Evolutionary conservation across 2,888 invertebrate genomes (phyloP).

Genomic region (Xanthostigma xanthostigma): DNA sequence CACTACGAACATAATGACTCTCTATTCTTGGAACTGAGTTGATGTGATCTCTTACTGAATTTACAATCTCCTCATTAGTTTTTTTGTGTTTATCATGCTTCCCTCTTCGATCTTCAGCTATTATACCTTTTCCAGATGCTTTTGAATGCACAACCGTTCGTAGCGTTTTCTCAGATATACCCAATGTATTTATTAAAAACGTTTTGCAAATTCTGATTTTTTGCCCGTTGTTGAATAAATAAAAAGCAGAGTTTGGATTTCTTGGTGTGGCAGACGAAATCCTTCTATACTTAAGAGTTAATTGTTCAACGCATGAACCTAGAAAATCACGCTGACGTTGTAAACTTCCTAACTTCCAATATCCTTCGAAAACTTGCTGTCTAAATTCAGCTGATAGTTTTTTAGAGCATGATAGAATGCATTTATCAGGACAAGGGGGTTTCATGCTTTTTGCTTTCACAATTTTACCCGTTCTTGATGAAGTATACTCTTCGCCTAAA

Average conservation of each 20-base stretch:
- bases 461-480: conserved; percentile 4
- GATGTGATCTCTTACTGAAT: conserved; percentile 14
- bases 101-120: too few species aligned
- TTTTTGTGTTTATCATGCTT: too few species aligned
- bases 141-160: too few species aligned
- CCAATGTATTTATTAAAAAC: too few species aligned
- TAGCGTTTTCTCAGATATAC: too few species aligned
- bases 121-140: too few species aligned
- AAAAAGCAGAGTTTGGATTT: conserved; percentile 6
- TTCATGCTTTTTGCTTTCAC: too few species aligned
- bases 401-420: too few species aligned
- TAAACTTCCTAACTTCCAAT: conserved; percentile 6
- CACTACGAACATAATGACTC: conserved; percentile 15
- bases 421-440: too few species aligned
- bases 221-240: conserved; percentile 4
- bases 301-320: conserved; percentile 7
- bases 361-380: conserved; percentile 7
- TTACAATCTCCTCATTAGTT: too few species aligned
- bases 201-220: conserved; percentile 7
- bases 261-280: not conserved
- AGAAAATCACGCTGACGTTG: conserved; percentile 10
- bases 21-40: conserved; percentile 16
- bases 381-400: conserved; percentile 8
- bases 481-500: conserved; percentile 4
- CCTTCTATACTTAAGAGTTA: conserved; percentile 5